Percentiles rank a stretch among this genome's conserved stretches.
phyloP scores from a whole-genome alignment of 2,797 vertebrate genomes.

The Carduelis carduelis region DNA sequence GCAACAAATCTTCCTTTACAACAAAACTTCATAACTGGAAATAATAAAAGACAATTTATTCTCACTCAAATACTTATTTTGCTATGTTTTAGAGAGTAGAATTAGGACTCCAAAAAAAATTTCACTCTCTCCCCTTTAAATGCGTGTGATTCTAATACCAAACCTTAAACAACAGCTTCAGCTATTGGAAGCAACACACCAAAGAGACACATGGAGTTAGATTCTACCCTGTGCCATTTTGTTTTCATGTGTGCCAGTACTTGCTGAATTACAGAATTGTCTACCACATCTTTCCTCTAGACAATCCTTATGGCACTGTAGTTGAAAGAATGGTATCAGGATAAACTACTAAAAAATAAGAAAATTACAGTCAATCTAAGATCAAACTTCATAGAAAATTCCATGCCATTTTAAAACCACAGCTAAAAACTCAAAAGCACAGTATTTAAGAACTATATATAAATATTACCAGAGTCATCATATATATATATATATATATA shows the following conservation, averaged over 20 bases:
- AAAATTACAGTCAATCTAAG: neutral
- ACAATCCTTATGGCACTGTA: neutral
- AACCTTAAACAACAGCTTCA: neutral
- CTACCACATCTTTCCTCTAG: neutral
- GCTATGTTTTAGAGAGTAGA: neutral
- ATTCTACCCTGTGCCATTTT: neutral
- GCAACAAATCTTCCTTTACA: neutral
- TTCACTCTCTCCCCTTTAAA: neutral
- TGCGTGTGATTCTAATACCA: neutral
- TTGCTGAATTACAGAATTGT: neutral
- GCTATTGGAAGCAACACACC: neutral
- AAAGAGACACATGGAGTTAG: neutral
- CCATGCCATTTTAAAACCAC: neutral
- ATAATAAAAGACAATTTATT: neutral
- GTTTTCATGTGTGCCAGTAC: neutral
- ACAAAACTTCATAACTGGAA: neutral
- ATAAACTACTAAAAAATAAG: neutral
- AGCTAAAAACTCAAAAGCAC: neutral
- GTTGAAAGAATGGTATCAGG: neutral
- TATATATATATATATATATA: neutral
- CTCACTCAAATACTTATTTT: neutral
- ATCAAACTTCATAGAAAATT: neutral
- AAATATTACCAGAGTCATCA: neutral
- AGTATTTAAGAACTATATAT: neutral
- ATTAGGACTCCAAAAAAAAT: neutral